phyloP scores from a whole-genome alignment of 2,888 invertebrate genomes.

The Leptopterna dolabrata region DNA sequence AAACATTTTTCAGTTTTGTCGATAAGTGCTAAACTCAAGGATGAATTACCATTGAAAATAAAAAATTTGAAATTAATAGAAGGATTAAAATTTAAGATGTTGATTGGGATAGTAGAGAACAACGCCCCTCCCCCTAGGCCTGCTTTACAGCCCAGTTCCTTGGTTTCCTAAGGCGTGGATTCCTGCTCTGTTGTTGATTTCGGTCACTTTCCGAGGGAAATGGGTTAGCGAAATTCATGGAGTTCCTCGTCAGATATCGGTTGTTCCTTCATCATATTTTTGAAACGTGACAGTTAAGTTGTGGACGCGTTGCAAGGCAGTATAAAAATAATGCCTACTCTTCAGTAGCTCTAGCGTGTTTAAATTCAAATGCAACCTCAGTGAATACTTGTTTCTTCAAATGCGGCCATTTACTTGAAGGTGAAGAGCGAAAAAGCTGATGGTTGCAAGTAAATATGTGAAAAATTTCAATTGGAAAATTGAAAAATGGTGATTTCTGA shows the following conservation, averaged over 20 bases:
- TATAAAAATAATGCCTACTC: not conserved
- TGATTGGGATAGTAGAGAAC: not conserved
- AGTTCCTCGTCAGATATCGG: not conserved
- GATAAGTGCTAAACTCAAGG: not conserved
- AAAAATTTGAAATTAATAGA: not conserved
- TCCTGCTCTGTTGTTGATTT: too few species aligned
- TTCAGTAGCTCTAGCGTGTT: not conserved
- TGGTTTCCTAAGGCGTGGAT: not conserved
- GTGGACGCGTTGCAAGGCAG: not conserved
- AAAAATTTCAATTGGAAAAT: not conserved
- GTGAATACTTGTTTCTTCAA: not conserved
- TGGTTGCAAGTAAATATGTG: not conserved
- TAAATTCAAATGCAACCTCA: not conserved
- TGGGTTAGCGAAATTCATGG: too few species aligned
- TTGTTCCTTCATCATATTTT: not conserved
- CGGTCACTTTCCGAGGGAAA: too few species aligned
- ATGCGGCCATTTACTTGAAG: not conserved
- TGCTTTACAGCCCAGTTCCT: not conserved
- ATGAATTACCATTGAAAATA: not conserved
- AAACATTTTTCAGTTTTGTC: not conserved
- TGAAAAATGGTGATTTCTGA: not conserved
- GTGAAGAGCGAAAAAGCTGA: not conserved
- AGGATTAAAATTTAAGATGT: not conserved
- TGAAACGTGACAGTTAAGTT: not conserved
- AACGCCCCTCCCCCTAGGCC: slow-evolving; percentile 24